Evolutionary conservation across 2,888 invertebrate species (phyloP), one percentile per base, ranked within the genome.

Genomic region (Sphinx pinastri): DNA sequence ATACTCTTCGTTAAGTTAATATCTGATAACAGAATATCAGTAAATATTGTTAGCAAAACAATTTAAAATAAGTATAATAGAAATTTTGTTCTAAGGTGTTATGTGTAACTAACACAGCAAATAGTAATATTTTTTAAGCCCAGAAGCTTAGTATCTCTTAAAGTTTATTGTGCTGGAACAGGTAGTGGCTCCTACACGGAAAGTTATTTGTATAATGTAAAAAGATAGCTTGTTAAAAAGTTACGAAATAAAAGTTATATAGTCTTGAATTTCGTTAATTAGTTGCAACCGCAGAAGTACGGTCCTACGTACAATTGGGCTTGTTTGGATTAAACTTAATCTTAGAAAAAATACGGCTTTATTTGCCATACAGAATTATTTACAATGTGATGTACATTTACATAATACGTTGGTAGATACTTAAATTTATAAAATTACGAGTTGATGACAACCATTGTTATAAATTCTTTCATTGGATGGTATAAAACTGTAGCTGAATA

Each of bases 191-290:
- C 2, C 19, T 49, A 63, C 49, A 49, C 49, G 49, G 60, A 49
- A 63, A 63, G 49, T 19, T 63, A 13, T 49, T 6, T 16, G 47
- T 63, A 49, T 49, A 49, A 19, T 19, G 49, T 19, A 63, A 63
- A 63, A 63, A 49, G 60, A 47, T 12, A 16, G 49, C 63, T 63
- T 63, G 63, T 63, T 63, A 63, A 63, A 60, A 63, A 63, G 63
- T 60, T 60, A 45, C 49, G 12, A 63, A 63, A 49, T 63, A 49
- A 63, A 63, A 49, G 47, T 63, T 63, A 55, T 16, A 25, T 25
- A 47, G 60, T 63, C 63, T 63, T 47, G 63, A 49, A 63, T 63
- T 63, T 63, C 47, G 63, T 63, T 63, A 63, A 63, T 63, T 63
- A 63, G 63, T 63, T 49, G 12, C 63, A 49, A 47, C 49, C 63